Base-by-base conservation (phyloP, 2,888 invertebrate genomes). In the Stramonita haemastoma region DNA sequence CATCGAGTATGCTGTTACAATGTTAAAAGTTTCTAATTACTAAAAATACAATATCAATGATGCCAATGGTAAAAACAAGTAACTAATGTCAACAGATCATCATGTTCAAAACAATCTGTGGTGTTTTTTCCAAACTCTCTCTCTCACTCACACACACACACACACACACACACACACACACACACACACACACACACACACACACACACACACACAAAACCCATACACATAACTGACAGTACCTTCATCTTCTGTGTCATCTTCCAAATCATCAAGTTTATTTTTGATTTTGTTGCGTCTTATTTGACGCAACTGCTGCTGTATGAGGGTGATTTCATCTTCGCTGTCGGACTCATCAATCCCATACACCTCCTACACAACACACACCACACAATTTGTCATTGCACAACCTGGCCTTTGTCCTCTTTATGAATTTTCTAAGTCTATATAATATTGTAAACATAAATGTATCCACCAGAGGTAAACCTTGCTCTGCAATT, bases 311-410 rank as follows among this genome's bases (percentile, higher is more conserved):
- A 94, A 90, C 89, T 93, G 93, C 13, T 93, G 92, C 84, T 93
- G 92, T 87, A 93, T 92, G 29, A 90, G 87, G 29, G 91, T 88
- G 34, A 94, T 93, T n/a, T 94, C 93, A 92, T 94, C 94, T 83
- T 92, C 91, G 19, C 93, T 92, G 86, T 92, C 93, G 36, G 92
- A 92, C 60, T 96, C 96, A 92, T 96, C 95, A 19, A 94, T 87
- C 26, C 91, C 92, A 36, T 93, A 88, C 66, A 94, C 93, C 85
- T 93, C 93, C 83, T 91, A 89, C 29, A 89, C 22, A 83, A 46
- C 36, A 83, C 81, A 83, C 36, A 83, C 46, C 19, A 5, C 8
- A 8, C 1, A 17, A 77, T 13, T 22, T n/a, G 1, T 26, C 6
- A 17, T 22, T n/a, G n/a, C 29, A n/a, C n/a, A n/a, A 26, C 26